Base-by-base conservation (phyloP, 2,113 vertebrate genomes). In the Manacus vitellinus region DNA sequence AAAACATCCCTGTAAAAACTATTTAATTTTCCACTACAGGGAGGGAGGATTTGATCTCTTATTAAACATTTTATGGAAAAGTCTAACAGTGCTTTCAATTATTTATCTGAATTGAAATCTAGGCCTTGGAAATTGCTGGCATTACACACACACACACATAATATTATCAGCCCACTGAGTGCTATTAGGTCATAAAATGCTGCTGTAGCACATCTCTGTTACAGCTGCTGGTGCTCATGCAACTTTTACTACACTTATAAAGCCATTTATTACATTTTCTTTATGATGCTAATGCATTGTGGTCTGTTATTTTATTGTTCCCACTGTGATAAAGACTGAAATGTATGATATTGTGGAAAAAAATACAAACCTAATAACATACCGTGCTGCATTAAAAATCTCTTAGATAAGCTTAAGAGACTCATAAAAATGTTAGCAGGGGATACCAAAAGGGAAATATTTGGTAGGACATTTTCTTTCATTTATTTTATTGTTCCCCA, bases 201-300 rank as follows among this genome's bases (percentile, higher is more conserved):
- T 95, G 87, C 95, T 95, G 90, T 94, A 97, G 97, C 95, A 98
- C 96, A 95, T 96, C 97, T 97, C 98, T 94, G 89, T 85, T 98
- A 94, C 97, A 98, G 98, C 98, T 98, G 97, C 96, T 96, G 89
- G 97, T 95, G 97, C 86, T 98, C 97, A 95, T 97, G 96, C 96
- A 98, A 98, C 97, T 98, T 98, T 98, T 98, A 98, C 97, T 97
- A 95, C 96, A 97, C 97, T 98, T 98, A 98, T 98, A 98, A 98
- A 98, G 97, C 90, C 97, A 98, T 98, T 98, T 98, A 98, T 98
- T 98, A 98, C 97, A 95, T 98, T 98, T 98, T 96, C 97, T 98
- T 98, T 98, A 98, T 97, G 97, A 98, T 97, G 97, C 94, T 98
- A 98, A 98, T 98, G 97, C 95, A 98, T 94, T 95, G 96, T 1